Evolutionary conservation across 2,888 invertebrate genomes (phyloP).

Genomic region (Nomada hirtipes): DNA sequence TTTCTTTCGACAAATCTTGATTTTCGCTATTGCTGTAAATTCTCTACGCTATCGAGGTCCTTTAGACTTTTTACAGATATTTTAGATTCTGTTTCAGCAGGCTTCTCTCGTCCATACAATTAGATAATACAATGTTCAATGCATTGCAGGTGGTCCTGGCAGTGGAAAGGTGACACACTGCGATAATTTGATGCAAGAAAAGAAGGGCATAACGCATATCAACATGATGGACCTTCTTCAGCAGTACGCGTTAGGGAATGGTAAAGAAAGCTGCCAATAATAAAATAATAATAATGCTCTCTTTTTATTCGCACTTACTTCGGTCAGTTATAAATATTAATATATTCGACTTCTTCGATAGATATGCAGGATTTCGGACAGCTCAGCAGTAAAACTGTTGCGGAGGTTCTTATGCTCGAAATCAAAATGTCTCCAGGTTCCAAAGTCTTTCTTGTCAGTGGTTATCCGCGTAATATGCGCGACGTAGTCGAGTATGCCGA

Average conservation of each 20-base stretch:
- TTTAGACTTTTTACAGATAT: neutral
- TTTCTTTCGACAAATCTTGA: no score
- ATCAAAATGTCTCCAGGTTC: conserved; percentile 97
- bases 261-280: conserved; percentile 84
- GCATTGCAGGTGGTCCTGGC: conserved; percentile 93
- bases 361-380: conserved; percentile 95
- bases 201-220: conserved; percentile 93
- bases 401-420: conserved; percentile 95
- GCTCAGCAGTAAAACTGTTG: conserved; percentile 93
- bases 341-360: conserved; percentile 79
- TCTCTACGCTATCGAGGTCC: neutral
- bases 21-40: neutral
- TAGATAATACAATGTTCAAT: conserved; percentile 23
- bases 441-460: conserved; percentile 94
- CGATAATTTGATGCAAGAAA: conserved; percentile 95
- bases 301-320: neutral
- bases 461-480: conserved; percentile 95
- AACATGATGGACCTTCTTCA: conserved; percentile 96
- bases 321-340: no score
- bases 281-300: neutral
- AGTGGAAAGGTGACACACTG: conserved; percentile 99
- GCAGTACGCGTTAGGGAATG: conserved; percentile 95
- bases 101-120: neutral
- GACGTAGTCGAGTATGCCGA: conserved; percentile 96
- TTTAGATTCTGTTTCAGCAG: no score